Evolutionary conservation across 1,140 invertebrate genomes (phyloP), one percentile per base, ranked within the genome.

Genomic region (Apis dorsata): DNA sequence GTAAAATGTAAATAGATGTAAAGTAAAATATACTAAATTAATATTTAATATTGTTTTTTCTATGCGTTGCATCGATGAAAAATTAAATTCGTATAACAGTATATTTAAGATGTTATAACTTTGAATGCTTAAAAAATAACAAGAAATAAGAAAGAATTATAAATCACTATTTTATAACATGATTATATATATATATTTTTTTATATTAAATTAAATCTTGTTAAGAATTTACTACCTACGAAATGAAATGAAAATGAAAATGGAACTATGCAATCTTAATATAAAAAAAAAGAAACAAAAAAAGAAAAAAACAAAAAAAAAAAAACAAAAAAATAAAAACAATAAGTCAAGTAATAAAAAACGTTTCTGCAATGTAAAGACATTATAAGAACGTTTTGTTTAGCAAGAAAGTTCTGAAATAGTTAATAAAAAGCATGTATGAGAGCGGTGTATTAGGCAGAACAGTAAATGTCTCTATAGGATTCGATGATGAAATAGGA

Each of bases 371-470:
- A 74, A 85, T 51, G 59, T 24, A 59, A 63, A 86, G 28, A n/a
- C 80, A 34, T 60, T 80, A 59, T 51, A 24, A 71, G 44, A 86
- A 86, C 24, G 62, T 76, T 84, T 70, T 5, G 8, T 66, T 77
- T 72, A 80, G 34, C n/a, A 24, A 66, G 11, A 65, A 70, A 44
- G 63, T 63, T 83, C 81, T 84, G 82, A 85, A 79, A 85, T 63
- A 84, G 84, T 86, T 83, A 86, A 80, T 88, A 83, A 81, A 19
- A 88, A 88, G 83, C 84, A 86, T 88, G 71, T 87, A 91, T 91
- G 90, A 91, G 90, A 91, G 90, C 90, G 90, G 90, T 90, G 90
- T 91, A 87, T 90, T 84, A 90, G 90, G 90, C 90, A 91, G 89
- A 91, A 90, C 83, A 82, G 81, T 79, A 85, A 86, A 88, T 83